Evolutionary conservation across 2,797 vertebrate species (phyloP), one percentile per base, ranked within the genome.

Genomic region (Epinephelus malabaricus): DNA sequence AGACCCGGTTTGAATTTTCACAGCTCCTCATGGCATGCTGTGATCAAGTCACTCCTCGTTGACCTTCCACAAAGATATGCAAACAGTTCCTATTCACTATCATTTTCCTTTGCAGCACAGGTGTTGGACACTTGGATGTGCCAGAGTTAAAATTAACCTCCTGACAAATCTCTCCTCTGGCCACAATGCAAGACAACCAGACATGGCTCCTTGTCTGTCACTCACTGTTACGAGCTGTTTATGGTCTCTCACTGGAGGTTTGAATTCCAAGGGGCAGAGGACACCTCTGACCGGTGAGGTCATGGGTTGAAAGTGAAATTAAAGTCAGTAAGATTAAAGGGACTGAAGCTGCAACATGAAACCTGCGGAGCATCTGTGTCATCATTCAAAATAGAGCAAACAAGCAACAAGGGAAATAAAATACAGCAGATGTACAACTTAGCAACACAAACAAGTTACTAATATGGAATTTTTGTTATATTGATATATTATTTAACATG

Each of bases 91-190:
- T 23, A 43, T 69, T 70, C 64, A 17, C 82, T 82, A 73, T 62
- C 85, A 62, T 84, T 74, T 82, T 69, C 66, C 67, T 83, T 65
- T 67, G 69, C 74, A 49, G 72, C 79, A 83, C 89, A 90, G 83
- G 79, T 87, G 86, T 54, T 18, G 61, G 54, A 74, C 69, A 2
- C 65, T 63, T 4, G 10, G 47, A 40, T 0, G 2, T 47, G 69
- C 81, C 75, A 77, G 60, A 61, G 83, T 84, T 92, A 87, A 91
- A 93, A 66, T 90, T 89, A 91, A 79, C 73, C 73, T 43, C 45
- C 9, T 8, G 64, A 69, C 67, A 76, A 79, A 86, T 87, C 82
- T 72, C 64, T 79, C 25, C 68, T 50, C 43, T 45, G 38, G 56
- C 70, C 76, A 67, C 83, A 78, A 45, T 76, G 47, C 62, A 49